Conservation (phyloP, 2,888 invertebrate species). For the Polyommatus icarus region DNA sequence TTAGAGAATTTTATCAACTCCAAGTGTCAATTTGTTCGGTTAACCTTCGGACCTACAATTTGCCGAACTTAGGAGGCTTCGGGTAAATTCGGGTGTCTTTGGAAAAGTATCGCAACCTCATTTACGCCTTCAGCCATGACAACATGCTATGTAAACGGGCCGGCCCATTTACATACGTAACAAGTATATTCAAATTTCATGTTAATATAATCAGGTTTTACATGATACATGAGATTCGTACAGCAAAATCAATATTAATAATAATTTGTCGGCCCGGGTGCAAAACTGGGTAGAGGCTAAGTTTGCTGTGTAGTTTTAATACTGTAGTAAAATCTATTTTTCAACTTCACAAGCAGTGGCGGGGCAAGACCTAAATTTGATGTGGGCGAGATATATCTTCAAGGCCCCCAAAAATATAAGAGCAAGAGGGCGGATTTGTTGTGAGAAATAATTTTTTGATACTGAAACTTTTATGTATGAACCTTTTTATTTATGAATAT, state of each 20-base stretch:
- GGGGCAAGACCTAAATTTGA: too few relatives aligned
- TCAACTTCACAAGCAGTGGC: too few relatives aligned
- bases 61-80: background rate
- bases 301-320: background rate
- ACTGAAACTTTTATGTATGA: too few relatives aligned
- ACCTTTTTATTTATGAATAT: too few relatives aligned
- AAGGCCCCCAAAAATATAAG: too few relatives aligned
- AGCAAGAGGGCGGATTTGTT: too few relatives aligned
- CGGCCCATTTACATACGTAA: conserved; percentile 15
- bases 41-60: conserved; percentile 23
- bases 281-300: background rate
- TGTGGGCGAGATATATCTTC: too few relatives aligned
- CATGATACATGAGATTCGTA: background rate
- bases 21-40: conserved; percentile 24
- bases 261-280: background rate
- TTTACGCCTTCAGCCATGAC: background rate
- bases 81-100: background rate
- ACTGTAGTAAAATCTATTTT: background rate
- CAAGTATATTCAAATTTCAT: conserved; percentile 24
- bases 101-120: background rate
- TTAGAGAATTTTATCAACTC: conserved; percentile 22
- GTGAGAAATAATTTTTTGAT: too few relatives aligned
- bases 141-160: background rate
- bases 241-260: background rate
- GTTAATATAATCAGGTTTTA: background rate